Evolutionary conservation across 1,140 invertebrate species (phyloP).

Genomic region (Tetragnatha versicolor): DNA sequence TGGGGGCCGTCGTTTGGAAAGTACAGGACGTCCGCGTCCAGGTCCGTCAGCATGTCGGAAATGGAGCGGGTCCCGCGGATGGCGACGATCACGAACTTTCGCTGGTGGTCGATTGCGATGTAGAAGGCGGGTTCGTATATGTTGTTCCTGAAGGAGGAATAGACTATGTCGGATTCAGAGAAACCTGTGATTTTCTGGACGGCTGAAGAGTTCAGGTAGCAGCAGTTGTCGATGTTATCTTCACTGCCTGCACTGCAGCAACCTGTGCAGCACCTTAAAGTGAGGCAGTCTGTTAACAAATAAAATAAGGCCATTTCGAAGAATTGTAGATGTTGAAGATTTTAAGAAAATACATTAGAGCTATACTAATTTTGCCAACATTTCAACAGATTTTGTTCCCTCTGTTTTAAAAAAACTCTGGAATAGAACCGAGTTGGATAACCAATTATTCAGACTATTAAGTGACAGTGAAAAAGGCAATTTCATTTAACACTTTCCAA

Average conservation of each 20-base stretch:
- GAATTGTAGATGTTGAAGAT: too few species aligned
- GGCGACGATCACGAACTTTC: slow-evolving; percentile 79
- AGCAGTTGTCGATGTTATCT: slow-evolving; percentile 86
- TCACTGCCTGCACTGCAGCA: slow-evolving; percentile 69
- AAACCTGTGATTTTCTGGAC: slow-evolving; percentile 79
- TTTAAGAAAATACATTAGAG: too few species aligned
- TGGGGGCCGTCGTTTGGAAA: slow-evolving; percentile 73
- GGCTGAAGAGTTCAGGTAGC: slow-evolving; percentile 84
- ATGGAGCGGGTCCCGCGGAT: slow-evolving; percentile 87
- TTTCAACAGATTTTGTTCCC: too few species aligned
- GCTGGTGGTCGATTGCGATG: slow-evolving; percentile 83
- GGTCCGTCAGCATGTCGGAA: slow-evolving; percentile 85
- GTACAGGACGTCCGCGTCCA: slow-evolving; percentile 73
- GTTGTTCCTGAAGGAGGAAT: slow-evolving; percentile 79
- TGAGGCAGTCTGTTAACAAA: slow-evolving; percentile 27
- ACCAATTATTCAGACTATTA: too few species aligned
- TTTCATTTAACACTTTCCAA: too few species aligned
- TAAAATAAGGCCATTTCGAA: too few species aligned
- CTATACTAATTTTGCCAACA: too few species aligned
- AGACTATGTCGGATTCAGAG: slow-evolving; percentile 79
- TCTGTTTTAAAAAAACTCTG: too few species aligned
- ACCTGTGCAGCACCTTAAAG: slow-evolving; percentile 60
- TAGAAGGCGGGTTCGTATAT: slow-evolving; percentile 89
- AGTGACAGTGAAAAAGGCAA: too few species aligned
- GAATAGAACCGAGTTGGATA: too few species aligned